These are phyloP conservation scores for Drosophila mimetica DNA, from an alignment of 2,888 invertebrate species.

Conservation along the genomic window DNA sequence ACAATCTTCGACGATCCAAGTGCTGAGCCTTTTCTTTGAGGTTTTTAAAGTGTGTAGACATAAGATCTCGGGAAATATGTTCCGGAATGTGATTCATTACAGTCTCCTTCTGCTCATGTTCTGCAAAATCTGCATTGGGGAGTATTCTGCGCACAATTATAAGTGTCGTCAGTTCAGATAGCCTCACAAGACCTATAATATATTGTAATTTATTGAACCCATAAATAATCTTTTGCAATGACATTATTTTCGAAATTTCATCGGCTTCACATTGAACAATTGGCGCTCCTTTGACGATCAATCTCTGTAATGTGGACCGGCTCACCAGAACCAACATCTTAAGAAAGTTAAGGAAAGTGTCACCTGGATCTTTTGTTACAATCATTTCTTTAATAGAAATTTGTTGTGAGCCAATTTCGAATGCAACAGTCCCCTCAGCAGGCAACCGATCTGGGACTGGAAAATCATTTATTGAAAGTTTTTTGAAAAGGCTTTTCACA, in stretches of 20 bases:
- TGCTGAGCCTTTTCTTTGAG: neutral
- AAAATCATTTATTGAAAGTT: neutral
- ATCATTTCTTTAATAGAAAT: neutral
- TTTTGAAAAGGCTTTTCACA: neutral
- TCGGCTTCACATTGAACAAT: neutral
- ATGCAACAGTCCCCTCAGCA: neutral
- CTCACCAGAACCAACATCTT: neutral
- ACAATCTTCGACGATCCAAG: constrained; percentile 2
- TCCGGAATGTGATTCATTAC: constrained; percentile 4
- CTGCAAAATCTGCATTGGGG: neutral
- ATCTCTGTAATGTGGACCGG: neutral
- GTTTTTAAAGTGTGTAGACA: neutral
- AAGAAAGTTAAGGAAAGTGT: neutral
- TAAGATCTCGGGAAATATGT: neutral
- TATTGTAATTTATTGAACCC: neutral
- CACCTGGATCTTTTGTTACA: neutral
- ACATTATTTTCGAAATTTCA: neutral
- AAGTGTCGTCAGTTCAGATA: neutral
- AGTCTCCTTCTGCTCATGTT: neutral
- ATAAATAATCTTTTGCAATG: constrained; percentile 2
- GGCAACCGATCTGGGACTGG: neutral
- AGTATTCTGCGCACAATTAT: constrained; percentile 1
- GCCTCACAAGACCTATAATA: neutral
- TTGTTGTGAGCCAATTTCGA: neutral
- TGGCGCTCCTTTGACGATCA: constrained; percentile 3